Base-by-base conservation (phyloP, 2,113 vertebrate genomes). In the Psilopsiagon aymara region DNA sequence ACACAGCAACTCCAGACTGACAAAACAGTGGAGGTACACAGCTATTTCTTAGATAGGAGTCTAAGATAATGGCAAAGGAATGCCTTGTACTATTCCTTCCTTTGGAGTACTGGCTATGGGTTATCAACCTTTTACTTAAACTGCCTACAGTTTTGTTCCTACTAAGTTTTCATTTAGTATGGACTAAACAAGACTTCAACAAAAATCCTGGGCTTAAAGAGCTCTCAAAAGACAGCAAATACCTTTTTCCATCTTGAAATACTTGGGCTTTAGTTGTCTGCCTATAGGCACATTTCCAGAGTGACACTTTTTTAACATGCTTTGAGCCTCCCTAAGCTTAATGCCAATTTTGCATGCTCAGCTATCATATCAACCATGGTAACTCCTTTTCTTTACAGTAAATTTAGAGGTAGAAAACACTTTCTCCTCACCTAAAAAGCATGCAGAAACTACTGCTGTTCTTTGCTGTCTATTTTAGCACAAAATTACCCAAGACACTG, bases 371-470 rank as follows among this genome's bases (percentile, higher is more conserved):
- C 39, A 64, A 47, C 66, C 64, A 74, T 41, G 52, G 52, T 2
- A 16, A 94, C 81, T 84, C 78, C 63, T 91, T 87, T 91, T 47
- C 95, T 95, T 95, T 82, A 92, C 77, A 92, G 77, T 68, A 76
- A 89, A 89, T 95, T 79, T 5, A 8, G 69, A 89, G 77, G 62
- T 41, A 95, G 84, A 94, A 95, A 92, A 82, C 77, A 75, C 91
- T 66, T 92, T 92, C 74, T 97, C 94, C 89, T 95, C 91, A 89
- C 91, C 57, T 94, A 91, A 94, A 94, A 89, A 86, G 89, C 78
- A 91, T 94, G 89, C 74, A 94, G 93, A 71, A 94, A 85, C 77
- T 53, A 84, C 73, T 17, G 55, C 77, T 29, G 35, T 31, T 75
- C 57, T 82, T 88, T 28, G 43, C 91, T 46, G 46, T 69, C 75